These are phyloP conservation scores for Crematogaster levior DNA, from an alignment of 2,888 invertebrate genomes.

Conservation along the genomic window DNA sequence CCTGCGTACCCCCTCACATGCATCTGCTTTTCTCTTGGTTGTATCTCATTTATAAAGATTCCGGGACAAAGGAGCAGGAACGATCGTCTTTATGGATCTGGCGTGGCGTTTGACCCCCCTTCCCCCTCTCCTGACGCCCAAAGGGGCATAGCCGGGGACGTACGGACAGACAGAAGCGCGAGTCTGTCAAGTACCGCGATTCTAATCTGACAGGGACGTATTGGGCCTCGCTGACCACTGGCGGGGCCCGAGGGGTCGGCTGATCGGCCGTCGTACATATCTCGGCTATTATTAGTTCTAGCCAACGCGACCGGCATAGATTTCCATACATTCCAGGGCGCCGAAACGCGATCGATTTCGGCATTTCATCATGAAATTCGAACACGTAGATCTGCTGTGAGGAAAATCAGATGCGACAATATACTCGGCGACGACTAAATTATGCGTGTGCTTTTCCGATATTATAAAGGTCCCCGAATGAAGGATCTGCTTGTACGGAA, in stretches of 20 bases:
- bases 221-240: conserved; percentile 73
- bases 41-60: conserved; percentile 84
- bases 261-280: conserved; percentile 11
- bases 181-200: conserved; percentile 84
- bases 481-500: not conserved
- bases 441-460: not conserved
- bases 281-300: conserved; percentile 78
- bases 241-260: conserved; percentile 65
- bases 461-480: not conserved
- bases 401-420: not conserved
- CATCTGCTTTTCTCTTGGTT: conserved; percentile 71
- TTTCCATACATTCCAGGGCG: conserved; percentile 77
- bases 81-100: conserved; percentile 80
- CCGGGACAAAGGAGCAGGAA: conserved; percentile 79
- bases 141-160: conserved; percentile 71
- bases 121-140: not conserved
- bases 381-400: not conserved
- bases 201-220: conserved; percentile 85
- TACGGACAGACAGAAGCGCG: conserved; percentile 84
- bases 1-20: conserved; percentile 55
- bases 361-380: conserved; percentile 21
- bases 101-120: conserved; percentile 75
- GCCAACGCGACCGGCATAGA: conserved; percentile 67
- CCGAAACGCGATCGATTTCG: conserved; percentile 42
- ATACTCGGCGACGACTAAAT: not conserved